These are phyloP conservation scores for Galaxea fascicularis DNA, from an alignment of 92 coral and sea anemone species.

Conservation along the genomic window DNA sequence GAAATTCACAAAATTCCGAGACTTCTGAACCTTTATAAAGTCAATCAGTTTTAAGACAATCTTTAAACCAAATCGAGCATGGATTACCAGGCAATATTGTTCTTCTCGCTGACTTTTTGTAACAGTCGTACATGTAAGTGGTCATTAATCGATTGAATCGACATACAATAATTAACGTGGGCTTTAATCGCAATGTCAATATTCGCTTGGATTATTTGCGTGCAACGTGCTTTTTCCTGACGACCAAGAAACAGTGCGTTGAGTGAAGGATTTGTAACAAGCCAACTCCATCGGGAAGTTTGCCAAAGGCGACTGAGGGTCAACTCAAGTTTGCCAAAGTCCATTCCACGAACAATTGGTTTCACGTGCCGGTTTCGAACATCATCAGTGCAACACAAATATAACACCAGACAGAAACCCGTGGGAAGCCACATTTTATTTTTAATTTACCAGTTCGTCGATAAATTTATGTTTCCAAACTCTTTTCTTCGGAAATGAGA, in stretches of 20 bases:
- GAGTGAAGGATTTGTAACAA: not conserved
- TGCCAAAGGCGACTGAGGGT: not conserved
- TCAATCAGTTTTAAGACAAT: not conserved
- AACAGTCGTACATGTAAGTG: too few species aligned
- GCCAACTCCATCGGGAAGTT: not conserved
- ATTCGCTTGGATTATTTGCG: too few species aligned
- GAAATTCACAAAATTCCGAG: not conserved
- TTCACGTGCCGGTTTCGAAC: not conserved
- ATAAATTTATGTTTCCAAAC: not conserved
- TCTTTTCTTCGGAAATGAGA: not conserved
- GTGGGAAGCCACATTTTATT: conserved; percentile 16
- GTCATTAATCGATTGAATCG: too few species aligned
- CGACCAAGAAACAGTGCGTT: not conserved
- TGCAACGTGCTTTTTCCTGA: not conserved
- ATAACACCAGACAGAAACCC: conserved; percentile 3
- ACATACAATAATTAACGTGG: too few species aligned
- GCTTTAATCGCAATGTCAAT: too few species aligned
- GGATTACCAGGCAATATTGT: not conserved
- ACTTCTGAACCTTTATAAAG: not conserved
- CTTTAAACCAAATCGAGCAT: not conserved
- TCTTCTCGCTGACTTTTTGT: not conserved
- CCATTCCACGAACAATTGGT: not conserved
- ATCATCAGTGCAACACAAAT: not conserved
- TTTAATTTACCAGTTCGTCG: not conserved
- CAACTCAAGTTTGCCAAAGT: not conserved